phyloP scores from a whole-genome alignment of 92 coral and sea anemone species.

The Ricordea florida region DNA sequence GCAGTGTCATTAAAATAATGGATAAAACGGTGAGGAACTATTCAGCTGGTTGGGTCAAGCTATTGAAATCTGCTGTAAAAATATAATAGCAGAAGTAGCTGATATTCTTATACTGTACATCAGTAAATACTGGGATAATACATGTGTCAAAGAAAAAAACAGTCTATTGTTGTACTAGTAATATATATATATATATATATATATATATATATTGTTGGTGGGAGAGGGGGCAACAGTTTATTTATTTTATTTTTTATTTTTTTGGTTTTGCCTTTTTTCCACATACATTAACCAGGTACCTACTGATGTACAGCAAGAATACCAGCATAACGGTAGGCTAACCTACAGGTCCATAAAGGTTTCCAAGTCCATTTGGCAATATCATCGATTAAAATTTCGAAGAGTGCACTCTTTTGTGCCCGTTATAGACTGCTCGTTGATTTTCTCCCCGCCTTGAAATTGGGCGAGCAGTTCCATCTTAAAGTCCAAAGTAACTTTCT shows the following conservation, averaged over 20 bases:
- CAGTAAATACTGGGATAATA: neutral
- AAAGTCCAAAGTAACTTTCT: constrained; percentile 1
- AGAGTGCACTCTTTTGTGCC: constrained; percentile 4
- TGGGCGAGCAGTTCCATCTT: neutral
- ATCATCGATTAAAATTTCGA: neutral
- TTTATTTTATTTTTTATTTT: neutral
- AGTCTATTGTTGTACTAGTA: too few species aligned
- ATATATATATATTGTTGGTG: too few species aligned
- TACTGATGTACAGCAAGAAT: constrained; percentile 3
- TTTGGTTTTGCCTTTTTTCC: neutral
- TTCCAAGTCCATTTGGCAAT: constrained; percentile 4
- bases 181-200: too few species aligned
- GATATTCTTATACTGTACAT: neutral
- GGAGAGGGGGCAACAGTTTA: neutral
- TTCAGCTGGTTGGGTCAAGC: neutral
- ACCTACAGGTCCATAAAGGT: constrained; percentile 14
- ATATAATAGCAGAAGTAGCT: neutral
- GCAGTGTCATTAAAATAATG: neutral
- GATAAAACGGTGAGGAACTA: neutral
- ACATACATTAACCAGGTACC: neutral
- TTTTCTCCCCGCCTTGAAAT: constrained; percentile 1
- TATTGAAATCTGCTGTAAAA: neutral
- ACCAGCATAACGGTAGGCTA: neutral
- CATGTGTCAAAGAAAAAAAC: neutral
- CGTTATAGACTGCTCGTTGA: too few species aligned